Percentiles rank a stretch among this genome's conserved stretches.
These are phyloP conservation scores for Dendroctonus valens DNA, from an alignment of 1,140 invertebrate species.

Conservation along the genomic window DNA sequence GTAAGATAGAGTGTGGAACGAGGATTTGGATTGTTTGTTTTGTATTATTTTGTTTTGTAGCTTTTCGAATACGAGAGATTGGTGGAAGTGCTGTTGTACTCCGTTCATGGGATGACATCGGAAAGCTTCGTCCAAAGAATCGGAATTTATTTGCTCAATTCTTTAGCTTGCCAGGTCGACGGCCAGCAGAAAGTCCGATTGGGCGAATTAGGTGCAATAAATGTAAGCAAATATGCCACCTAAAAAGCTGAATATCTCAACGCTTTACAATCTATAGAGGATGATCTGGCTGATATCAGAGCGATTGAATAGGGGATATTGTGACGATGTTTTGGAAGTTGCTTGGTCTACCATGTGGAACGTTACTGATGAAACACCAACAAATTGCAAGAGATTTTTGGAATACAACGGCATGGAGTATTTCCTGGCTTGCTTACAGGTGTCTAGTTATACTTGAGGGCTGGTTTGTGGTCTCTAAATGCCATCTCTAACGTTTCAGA, in stretches of 20 bases:
- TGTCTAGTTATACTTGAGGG: conserved; percentile 43
- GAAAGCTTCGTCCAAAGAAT: conserved; percentile 93
- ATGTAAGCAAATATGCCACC: conserved; percentile 55
- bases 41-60: conserved; percentile 52
- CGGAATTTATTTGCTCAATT: conserved; percentile 92
- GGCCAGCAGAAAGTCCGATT: conserved; percentile 87
- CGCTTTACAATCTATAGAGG: conserved; percentile 58
- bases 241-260: conserved; percentile 10
- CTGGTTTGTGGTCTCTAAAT: conserved; percentile 8
- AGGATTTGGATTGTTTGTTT: neutral
- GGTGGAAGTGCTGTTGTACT: conserved; percentile 80
- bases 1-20: conserved; percentile 58
- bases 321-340: conserved; percentile 95
- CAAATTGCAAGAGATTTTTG: conserved; percentile 89
- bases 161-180: conserved; percentile 94
- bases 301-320: conserved; percentile 68
- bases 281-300: conserved; percentile 84
- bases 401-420: conserved; percentile 81
- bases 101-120: conserved; percentile 75
- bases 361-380: conserved; percentile 93
- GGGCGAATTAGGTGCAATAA: conserved; percentile 85
- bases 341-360: conserved; percentile 99
- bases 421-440: conserved; percentile 81
- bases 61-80: conserved; percentile 89
- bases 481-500: conserved; percentile 54